Percentiles rank a stretch among this genome's conserved stretches.
Evolutionary conservation across 2,888 invertebrate genomes (phyloP).

Genomic region (Agriotes lineatus): DNA sequence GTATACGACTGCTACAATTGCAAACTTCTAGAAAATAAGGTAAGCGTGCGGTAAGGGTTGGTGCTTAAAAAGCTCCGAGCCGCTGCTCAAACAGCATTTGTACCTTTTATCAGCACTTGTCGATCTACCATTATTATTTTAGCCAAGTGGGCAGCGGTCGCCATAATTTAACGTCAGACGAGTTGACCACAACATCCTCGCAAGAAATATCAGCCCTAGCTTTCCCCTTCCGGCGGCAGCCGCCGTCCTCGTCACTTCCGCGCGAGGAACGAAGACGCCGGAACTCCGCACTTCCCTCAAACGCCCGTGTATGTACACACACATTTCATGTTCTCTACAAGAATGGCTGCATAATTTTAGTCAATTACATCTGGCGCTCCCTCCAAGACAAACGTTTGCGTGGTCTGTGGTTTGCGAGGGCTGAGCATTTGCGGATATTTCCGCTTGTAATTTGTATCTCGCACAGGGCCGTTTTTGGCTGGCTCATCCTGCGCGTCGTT

Average conservation of each 20-base stretch:
- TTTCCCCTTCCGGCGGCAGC: slow-evolving; percentile 1
- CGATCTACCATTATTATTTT: slow-evolving; percentile 24
- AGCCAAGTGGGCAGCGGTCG: background rate
- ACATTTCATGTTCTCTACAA: slow-evolving; percentile 40
- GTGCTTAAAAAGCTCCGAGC: no score
- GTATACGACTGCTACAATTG: no score
- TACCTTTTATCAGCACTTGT: slow-evolving; percentile 5
- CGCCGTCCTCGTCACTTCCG: slow-evolving; percentile 9
- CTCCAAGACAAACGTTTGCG: slow-evolving; percentile 39
- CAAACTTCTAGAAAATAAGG: no score
- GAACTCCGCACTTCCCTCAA: slow-evolving; percentile 28
- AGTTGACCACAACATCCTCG: slow-evolving; percentile 25
- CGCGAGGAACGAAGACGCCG: slow-evolving; percentile 1
- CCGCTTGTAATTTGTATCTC: slow-evolving; percentile 35
- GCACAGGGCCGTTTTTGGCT: background rate
- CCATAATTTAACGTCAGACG: slow-evolving; percentile 27
- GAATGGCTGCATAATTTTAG: slow-evolving; percentile 54
- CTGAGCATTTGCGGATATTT: slow-evolving; percentile 31
- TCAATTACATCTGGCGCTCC: slow-evolving; percentile 52
- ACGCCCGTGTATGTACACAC: slow-evolving; percentile 33
- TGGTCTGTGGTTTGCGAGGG: slow-evolving; percentile 36
- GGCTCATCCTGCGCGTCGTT: background rate
- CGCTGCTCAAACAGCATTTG: background rate
- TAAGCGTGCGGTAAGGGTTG: no score
- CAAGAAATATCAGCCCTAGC: slow-evolving; percentile 35